These are phyloP conservation scores for Triplophysa tibetana DNA, from an alignment of 2,113 vertebrate genomes.

Conservation along the genomic window DNA sequence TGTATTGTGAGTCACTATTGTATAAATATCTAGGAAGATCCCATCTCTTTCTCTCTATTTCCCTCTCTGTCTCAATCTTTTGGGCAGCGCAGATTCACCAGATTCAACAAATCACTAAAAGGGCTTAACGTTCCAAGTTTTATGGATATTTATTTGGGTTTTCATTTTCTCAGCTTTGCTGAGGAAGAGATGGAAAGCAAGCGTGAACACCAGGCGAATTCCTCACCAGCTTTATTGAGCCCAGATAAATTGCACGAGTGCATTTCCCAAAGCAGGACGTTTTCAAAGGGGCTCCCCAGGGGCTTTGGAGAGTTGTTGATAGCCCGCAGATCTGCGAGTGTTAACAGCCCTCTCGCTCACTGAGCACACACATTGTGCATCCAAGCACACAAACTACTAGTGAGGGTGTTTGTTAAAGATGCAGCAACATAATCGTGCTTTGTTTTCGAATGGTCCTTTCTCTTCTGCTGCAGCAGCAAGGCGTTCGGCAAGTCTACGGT, in stretches of 20 bases:
- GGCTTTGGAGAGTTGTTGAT: slow-evolving; percentile 34
- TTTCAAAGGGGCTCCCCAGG: slow-evolving; percentile 43
- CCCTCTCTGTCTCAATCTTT: slow-evolving; percentile 4
- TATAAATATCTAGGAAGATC: slow-evolving; percentile 57
- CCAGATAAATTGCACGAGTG: slow-evolving; percentile 51
- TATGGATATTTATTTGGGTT: slow-evolving; percentile 56
- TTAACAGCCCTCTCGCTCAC: slow-evolving; percentile 27
- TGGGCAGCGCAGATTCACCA: slow-evolving; percentile 33
- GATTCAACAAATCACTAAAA: slow-evolving; percentile 55
- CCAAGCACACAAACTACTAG: slow-evolving; percentile 24
- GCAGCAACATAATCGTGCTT: slow-evolving; percentile 39
- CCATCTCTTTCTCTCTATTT: neutral
- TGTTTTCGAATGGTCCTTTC: slow-evolving; percentile 25
- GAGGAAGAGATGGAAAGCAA: slow-evolving; percentile 39
- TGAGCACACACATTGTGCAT: neutral
- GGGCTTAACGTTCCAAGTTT: slow-evolving; percentile 40
- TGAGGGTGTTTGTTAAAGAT: slow-evolving; percentile 37
- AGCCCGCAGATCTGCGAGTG: slow-evolving; percentile 21
- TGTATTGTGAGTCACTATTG: slow-evolving; percentile 49
- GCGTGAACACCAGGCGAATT: slow-evolving; percentile 37
- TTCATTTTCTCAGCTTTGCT: slow-evolving; percentile 44
- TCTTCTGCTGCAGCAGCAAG: slow-evolving; percentile 38
- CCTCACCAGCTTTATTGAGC: slow-evolving; percentile 45
- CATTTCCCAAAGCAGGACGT: slow-evolving; percentile 41
- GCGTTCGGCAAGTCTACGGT: slow-evolving; percentile 11